These are phyloP conservation scores for Mormyrus iriodes DNA, from an alignment of 2,113 vertebrate species.

Conservation along the genomic window DNA sequence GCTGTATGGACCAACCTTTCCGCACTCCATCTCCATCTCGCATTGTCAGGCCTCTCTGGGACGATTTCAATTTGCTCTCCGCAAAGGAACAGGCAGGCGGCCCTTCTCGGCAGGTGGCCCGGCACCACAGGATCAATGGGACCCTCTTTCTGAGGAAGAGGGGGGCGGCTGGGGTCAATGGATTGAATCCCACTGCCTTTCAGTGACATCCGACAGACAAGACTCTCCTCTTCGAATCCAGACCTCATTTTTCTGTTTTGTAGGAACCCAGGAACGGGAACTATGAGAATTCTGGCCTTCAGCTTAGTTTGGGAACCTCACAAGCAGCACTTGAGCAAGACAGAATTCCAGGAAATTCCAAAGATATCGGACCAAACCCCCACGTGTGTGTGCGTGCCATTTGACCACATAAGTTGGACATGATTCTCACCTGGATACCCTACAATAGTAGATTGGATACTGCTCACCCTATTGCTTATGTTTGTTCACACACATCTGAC, in stretches of 20 bases:
- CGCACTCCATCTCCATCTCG: not conserved
- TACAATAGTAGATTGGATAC: not conserved
- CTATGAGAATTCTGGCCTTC: not conserved
- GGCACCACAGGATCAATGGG: not conserved
- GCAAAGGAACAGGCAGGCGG: not conserved
- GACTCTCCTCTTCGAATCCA: not conserved
- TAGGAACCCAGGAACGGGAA: not conserved
- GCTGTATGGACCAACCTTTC: not conserved
- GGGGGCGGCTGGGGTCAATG: not conserved
- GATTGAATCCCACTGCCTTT: conserved; percentile 2
- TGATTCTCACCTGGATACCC: not conserved
- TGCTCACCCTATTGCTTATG: not conserved
- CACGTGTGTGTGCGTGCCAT: too few species aligned
- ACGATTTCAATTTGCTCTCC: not conserved
- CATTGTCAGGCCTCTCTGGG: not conserved
- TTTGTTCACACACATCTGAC: not conserved
- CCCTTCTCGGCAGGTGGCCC: not conserved
- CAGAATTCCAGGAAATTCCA: not conserved
- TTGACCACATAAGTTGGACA: not conserved
- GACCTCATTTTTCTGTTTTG: not conserved
- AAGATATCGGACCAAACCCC: not conserved
- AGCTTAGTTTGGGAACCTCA: not conserved
- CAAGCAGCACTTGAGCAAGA: not conserved
- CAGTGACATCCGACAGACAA: not conserved
- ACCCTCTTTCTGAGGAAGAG: not conserved